Conservation (phyloP, 2,797 vertebrate species). For the Crypturellus tataupa region DNA sequence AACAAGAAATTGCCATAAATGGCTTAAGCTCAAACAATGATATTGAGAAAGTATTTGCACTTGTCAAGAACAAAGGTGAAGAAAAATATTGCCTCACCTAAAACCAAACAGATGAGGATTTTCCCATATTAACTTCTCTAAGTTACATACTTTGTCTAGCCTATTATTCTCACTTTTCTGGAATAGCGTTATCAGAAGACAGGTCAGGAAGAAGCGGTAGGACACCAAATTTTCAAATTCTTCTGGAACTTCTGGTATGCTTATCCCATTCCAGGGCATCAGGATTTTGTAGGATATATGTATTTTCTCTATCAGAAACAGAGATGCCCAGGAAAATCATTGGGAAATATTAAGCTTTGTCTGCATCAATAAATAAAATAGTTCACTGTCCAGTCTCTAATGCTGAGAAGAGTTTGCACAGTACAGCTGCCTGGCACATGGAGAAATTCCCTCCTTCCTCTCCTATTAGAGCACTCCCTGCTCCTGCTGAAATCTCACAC, state of each 20-base stretch:
- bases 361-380: neutral
- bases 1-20: neutral
- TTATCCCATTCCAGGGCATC: neutral
- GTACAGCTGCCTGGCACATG: neutral
- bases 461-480: fast-evolving
- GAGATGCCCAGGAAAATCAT: neutral
- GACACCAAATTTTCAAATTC: neutral
- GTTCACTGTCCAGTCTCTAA: neutral
- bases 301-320: neutral
- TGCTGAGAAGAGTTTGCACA: neutral
- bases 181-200: neutral
- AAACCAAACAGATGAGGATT: neutral
- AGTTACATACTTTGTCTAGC: neutral
- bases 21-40: neutral
- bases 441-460: neutral
- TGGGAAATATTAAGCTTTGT: no score
- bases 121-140: neutral
- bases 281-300: neutral
- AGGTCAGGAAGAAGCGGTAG: neutral
- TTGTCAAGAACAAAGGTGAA: neutral
- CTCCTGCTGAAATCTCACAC: neutral
- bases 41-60: neutral
- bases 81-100: neutral
- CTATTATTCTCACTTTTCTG: neutral
- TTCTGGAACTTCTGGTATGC: neutral